A percentile compares a stretch with the other conserved stretches of the same genome.
These are phyloP conservation scores for Mesorhabditis belari DNA, from an alignment of 2,888 invertebrate species.

Conservation along the genomic window DNA sequence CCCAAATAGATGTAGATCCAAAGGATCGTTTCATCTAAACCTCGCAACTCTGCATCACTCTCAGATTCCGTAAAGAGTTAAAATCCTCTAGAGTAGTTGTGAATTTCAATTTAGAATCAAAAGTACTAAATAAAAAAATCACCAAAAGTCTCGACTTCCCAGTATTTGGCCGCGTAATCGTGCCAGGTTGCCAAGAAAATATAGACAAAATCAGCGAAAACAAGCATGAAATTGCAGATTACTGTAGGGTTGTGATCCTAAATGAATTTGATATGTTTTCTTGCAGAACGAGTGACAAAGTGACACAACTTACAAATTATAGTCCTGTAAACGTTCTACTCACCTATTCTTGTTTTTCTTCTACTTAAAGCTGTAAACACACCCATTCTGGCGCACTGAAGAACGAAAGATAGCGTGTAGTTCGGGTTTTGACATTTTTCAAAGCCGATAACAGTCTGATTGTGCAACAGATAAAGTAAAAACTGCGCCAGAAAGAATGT, in stretches of 20 bases:
- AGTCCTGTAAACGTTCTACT: too few relatives aligned
- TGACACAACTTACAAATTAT: background rate
- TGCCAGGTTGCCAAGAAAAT: background rate
- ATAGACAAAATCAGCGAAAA: background rate
- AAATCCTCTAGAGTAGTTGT: background rate
- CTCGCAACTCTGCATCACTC: background rate
- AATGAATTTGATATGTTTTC: background rate
- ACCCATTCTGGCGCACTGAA: too few relatives aligned
- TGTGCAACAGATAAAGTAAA: too few relatives aligned
- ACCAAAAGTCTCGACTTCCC: background rate
- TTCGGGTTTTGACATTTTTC: too few relatives aligned
- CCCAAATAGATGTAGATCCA: background rate
- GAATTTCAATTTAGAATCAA: background rate
- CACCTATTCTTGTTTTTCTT: too few relatives aligned
- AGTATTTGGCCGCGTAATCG: background rate
- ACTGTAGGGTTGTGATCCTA: background rate
- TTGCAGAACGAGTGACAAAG: background rate
- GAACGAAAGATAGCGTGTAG: too few relatives aligned
- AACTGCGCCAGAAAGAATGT: too few relatives aligned
- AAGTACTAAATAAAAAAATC: too few relatives aligned
- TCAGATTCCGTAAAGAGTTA: too few relatives aligned
- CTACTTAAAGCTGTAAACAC: too few relatives aligned
- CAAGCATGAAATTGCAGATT: background rate
- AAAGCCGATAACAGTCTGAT: too few relatives aligned
- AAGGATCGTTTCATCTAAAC: background rate